These are phyloP conservation scores for Ctenopoma multispine DNA, from an alignment of 2,797 vertebrate species.

Conservation along the genomic window DNA sequence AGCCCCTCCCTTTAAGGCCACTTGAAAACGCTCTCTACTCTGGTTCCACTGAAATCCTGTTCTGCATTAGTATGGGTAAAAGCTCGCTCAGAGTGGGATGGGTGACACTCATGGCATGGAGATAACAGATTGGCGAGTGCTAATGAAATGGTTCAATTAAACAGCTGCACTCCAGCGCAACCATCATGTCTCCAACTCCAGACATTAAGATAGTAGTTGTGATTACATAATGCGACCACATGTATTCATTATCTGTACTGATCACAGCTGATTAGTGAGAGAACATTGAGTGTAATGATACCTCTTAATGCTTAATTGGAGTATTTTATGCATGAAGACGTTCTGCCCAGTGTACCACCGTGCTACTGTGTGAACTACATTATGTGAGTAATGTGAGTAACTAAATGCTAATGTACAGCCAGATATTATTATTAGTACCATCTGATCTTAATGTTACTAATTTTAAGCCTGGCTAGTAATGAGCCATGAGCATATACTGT, in stretches of 20 bases:
- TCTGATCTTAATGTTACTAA: no score
- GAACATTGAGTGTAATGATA: background rate
- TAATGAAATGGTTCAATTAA: constrained; percentile 54
- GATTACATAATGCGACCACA: constrained; percentile 37
- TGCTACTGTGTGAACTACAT: background rate
- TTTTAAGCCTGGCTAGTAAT: background rate
- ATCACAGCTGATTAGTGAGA: constrained; percentile 20
- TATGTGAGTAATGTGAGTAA: background rate
- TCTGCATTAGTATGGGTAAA: constrained; percentile 61
- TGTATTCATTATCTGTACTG: constrained; percentile 24
- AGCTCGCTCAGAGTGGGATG: constrained; percentile 21
- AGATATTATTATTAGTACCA: background rate
- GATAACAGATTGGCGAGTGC: constrained; percentile 7
- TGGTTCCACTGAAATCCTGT: constrained; percentile 48
- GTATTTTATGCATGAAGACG: background rate
- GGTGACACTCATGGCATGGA: constrained; percentile 37
- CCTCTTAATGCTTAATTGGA: constrained; percentile 1
- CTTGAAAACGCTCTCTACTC: constrained; percentile 56
- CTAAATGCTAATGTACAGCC: background rate
- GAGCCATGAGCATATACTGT: background rate
- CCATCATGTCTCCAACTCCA: background rate
- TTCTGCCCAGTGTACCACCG: background rate
- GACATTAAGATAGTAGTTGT: constrained; percentile 22
- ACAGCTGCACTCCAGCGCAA: constrained; percentile 33
- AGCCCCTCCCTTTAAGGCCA: constrained; percentile 25